phyloP scores from a whole-genome alignment of 2,888 invertebrate genomes.

The Teleiodes luculella region DNA sequence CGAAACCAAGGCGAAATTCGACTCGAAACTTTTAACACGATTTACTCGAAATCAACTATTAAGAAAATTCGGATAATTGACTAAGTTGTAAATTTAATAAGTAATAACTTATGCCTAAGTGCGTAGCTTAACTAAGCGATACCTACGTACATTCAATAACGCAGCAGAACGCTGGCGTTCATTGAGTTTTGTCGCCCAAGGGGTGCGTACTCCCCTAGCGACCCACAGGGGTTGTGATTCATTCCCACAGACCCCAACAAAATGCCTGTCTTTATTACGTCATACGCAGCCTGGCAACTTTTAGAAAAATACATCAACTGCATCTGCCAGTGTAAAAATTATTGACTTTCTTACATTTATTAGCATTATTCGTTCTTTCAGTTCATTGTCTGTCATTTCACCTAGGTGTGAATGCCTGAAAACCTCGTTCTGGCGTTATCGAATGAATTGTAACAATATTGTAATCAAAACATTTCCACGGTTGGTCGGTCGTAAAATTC shows the following conservation, averaged over 20 bases:
- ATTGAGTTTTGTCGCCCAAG: constrained; percentile 58
- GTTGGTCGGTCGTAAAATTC: background rate
- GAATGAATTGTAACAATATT: background rate
- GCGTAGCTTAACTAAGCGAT: constrained; percentile 5
- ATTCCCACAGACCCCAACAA: constrained; percentile 69
- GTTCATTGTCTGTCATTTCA: too few species aligned
- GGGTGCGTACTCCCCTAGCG: constrained; percentile 47
- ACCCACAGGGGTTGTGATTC: constrained; percentile 67
- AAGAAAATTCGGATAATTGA: too few species aligned
- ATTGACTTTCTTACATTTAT: too few species aligned
- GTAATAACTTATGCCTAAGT: too few species aligned
- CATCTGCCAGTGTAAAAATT: background rate
- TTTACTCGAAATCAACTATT: too few species aligned
- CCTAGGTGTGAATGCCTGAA: too few species aligned
- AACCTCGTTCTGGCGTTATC: background rate
- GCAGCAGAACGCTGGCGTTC: constrained; percentile 51
- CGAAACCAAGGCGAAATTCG: too few species aligned
- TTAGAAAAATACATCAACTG: background rate
- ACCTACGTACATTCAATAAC: constrained; percentile 10
- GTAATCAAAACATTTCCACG: background rate
- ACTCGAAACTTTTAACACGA: too few species aligned
- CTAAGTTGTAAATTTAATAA: too few species aligned
- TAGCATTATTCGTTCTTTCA: too few species aligned
- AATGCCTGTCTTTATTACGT: constrained; percentile 56
- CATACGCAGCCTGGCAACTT: constrained; percentile 13